These are phyloP conservation scores for Drosophila tanythrix DNA, from an alignment of 2,888 invertebrate genomes.

Conservation along the genomic window DNA sequence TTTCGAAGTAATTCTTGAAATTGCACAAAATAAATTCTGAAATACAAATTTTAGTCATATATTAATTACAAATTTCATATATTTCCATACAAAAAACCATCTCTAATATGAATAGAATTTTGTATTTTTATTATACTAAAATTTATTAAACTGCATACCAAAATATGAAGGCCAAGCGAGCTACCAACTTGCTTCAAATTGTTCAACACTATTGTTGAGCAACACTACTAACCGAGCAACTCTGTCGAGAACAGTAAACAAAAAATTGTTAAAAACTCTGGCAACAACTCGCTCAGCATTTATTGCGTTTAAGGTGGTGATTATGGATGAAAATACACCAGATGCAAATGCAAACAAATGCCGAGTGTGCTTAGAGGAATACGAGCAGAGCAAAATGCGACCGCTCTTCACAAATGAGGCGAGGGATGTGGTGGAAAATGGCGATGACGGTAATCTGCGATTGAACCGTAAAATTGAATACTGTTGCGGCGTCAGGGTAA, in stretches of 20 bases:
- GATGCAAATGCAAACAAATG: slow-evolving; percentile 16
- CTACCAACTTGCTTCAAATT: slow-evolving; percentile 30
- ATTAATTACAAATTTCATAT: no score
- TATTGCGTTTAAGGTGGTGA: background rate
- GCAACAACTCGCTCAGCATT: background rate
- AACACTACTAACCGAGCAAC: slow-evolving; percentile 10
- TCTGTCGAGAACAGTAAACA: slow-evolving; percentile 45
- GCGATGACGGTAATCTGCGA: slow-evolving; percentile 3
- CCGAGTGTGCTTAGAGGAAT: slow-evolving; percentile 42
- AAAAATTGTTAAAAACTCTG: slow-evolving; percentile 17
- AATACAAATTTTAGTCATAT: background rate
- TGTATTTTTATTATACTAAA: background rate
- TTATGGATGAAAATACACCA: slow-evolving; percentile 34
- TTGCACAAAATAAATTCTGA: background rate
- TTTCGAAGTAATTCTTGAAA: background rate
- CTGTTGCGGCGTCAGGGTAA: slow-evolving; percentile 77
- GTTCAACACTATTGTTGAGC: background rate
- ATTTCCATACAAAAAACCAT: background rate
- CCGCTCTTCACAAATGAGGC: slow-evolving; percentile 20
- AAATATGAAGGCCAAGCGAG: background rate
- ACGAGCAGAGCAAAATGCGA: slow-evolving; percentile 22
- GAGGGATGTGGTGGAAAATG: slow-evolving; percentile 5
- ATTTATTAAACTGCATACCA: slow-evolving; percentile 2
- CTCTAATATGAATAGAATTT: background rate
- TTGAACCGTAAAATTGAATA: slow-evolving; percentile 65